Base-by-base conservation (phyloP, 2,888 invertebrate species). In the Scaeva pyrastri region DNA sequence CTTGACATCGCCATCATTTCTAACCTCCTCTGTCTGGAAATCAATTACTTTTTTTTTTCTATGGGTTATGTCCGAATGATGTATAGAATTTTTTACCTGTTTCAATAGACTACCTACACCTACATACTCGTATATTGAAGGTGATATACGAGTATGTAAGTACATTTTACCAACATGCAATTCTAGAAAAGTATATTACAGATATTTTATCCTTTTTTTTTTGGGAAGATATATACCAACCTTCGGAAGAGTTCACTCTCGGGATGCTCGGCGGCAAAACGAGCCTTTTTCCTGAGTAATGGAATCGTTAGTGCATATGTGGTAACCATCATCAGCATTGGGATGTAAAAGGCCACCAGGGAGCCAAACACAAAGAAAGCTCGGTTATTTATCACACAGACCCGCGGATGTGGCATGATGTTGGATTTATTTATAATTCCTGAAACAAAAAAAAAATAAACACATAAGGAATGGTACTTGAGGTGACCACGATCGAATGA, bases 301-400 rank as follows among this genome's bases (percentile, higher is more conserved):
- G 97, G 96, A 36, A 98, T 97, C 1, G 98, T 98, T 81, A 98
- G 93, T 0, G 97, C 96, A 91, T 98, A 98, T 1, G 98, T 97
- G 77, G 97, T 95, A 85, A 98, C 96, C 98, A 99, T 98, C 89
- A 97, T 97, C 88, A 97, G 94, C 96, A 98, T 97, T 6, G 98
- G 98, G 88, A 98, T 96, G 94, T 98, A 98, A 93, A 99, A 99
- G 43, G 98, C 97, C 76, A 97, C 96, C 90, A 98, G 93, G 0
- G 98, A 98, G 21, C 98, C 98, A 92, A 97, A 97, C 71, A 98
- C 96, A 94, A 97, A 97, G 93, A 97, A 97, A 39, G 96, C 94
- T 4, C 96, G 93, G 92, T 97, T 97, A 93, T 97, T 97, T 91
- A 97, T 97, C 82, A 96, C 96, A 92, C 97, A 97, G 76, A 94